Percentiles rank a stretch among this genome's conserved stretches.
These are phyloP conservation scores for Sandelia bainsii DNA, from an alignment of 2,797 vertebrate species.

Conservation along the genomic window DNA sequence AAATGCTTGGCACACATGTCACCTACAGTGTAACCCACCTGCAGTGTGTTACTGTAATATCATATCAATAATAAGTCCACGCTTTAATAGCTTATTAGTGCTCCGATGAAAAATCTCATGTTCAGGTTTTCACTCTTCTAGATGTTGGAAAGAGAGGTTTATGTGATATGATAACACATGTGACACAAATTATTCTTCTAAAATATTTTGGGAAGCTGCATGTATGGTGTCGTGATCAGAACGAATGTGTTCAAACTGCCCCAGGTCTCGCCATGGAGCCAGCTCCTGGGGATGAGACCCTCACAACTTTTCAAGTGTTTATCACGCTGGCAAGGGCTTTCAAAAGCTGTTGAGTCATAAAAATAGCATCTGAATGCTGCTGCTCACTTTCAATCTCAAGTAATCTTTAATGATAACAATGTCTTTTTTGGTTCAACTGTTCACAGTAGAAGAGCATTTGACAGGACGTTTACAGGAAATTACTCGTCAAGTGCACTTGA, in stretches of 20 bases:
- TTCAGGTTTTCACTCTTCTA: conserved; percentile 3
- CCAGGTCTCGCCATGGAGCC: conserved; percentile 42
- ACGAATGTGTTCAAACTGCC: conserved; percentile 47
- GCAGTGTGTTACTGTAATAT: conserved; percentile 34
- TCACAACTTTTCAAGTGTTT: conserved; percentile 80
- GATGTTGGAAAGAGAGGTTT: conserved; percentile 4
- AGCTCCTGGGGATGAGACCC: conserved; percentile 61
- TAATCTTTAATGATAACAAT: conserved; percentile 69
- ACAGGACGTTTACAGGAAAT: conserved; percentile 68
- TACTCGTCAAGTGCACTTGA: conserved; percentile 57
- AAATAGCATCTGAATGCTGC: conserved; percentile 78
- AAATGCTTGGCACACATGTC: conserved; percentile 34
- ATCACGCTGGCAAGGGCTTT: conserved; percentile 75
- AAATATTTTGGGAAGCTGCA: conserved; percentile 24
- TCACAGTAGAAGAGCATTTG: conserved; percentile 38
- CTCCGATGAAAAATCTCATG: conserved; percentile 22
- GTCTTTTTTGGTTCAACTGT: conserved; percentile 57
- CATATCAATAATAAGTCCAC: conserved; percentile 23
- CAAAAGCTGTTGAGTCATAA: conserved; percentile 76
- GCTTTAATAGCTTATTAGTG: conserved; percentile 1
- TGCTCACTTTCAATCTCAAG: conserved; percentile 65
- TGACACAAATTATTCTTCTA: conserved; percentile 17
- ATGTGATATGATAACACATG: conserved; percentile 9
- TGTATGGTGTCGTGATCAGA: conserved; percentile 26
- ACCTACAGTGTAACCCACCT: conserved; percentile 36